Base-by-base conservation (phyloP, 1,140 invertebrate species). In the Maconellicoccus hirsutus region DNA sequence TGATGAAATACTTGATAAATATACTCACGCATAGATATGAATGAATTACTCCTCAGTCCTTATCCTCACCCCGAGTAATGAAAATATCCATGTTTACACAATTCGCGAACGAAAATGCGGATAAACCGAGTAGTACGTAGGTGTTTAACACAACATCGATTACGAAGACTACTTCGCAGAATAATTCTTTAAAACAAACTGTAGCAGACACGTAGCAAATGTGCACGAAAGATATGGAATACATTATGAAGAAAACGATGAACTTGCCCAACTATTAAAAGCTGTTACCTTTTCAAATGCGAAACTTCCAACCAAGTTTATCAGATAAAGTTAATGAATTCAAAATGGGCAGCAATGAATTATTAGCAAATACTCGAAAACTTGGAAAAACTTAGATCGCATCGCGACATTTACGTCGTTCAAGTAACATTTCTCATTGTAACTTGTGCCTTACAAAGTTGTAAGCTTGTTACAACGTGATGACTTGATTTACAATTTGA, bases 191-290 rank as follows among this genome's bases (percentile, higher is more conserved):
- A 66, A 66, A 66, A 59, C 52, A 22, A 59, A n/a, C 16, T 66
- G 21, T 66, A 22, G 25, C 61, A 66, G 25, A 66, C 61, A 66
- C 61, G 61, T 8, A 26, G 61, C 52, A 19, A 25, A 23, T 23
- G 16, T 66, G 61, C 61, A 66, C 61, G 61, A 66, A 66, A 66
- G 25, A 66, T 66, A 66, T 23, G 25, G 61, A 66, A 66, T 66
- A 66, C 22, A 66, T 66, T 66, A 66, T 66, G 2, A 16, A 25
- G 61, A 66, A 66, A 66, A 66, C 61, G 61, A 66, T 66, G 61
- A 66, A 66, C 61, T 66, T 66, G 25, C 25, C 61, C 61, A 26
- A 66, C 61, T 26, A 66, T 66, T 66, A 66, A 66, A 26, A 66
- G 61, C 61, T 26, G 21, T 66, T 66, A 66, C 21, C 25, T 66